Percentiles rank a stretch among this genome's conserved stretches.
These are phyloP conservation scores for Antheraea pernyi DNA, from an alignment of 1,140 invertebrate genomes.

Conservation along the genomic window DNA sequence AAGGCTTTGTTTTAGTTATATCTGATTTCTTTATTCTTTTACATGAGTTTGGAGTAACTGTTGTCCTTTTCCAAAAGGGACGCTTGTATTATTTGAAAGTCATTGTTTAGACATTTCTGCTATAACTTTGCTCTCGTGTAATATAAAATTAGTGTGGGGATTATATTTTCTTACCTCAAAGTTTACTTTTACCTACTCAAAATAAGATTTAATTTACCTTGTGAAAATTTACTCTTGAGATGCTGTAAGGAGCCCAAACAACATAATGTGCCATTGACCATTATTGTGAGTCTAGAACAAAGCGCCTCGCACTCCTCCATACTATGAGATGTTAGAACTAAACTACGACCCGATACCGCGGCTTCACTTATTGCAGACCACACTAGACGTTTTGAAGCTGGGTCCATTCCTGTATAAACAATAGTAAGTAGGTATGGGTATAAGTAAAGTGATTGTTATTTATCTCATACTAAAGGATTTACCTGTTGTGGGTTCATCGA, in stretches of 20 bases:
- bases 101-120: too few species aligned
- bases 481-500: slow-evolving; percentile 92
- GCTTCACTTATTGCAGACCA: slow-evolving; percentile 82
- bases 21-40: too few species aligned
- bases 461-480: slow-evolving; percentile 14
- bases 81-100: too few species aligned
- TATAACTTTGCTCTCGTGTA: too few species aligned
- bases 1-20: too few species aligned
- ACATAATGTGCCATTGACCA: slow-evolving; percentile 91
- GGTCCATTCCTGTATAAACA: slow-evolving; percentile 87
- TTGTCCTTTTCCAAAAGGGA: too few species aligned
- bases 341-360: slow-evolving; percentile 83
- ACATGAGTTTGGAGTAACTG: too few species aligned
- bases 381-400: slow-evolving; percentile 88
- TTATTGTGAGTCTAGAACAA: slow-evolving; percentile 91
- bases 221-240: slow-evolving; percentile 84
- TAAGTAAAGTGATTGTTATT: neutral
- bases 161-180: too few species aligned
- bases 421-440: neutral
- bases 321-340: slow-evolving; percentile 90
- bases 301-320: slow-evolving; percentile 95
- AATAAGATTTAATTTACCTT: slow-evolving; percentile 54
- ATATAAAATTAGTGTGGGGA: too few species aligned
- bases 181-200: too few species aligned
- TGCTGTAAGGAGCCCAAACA: slow-evolving; percentile 86